Evolutionary conservation across 2,113 vertebrate genomes (phyloP).

Genomic region (Galbula dea): DNA sequence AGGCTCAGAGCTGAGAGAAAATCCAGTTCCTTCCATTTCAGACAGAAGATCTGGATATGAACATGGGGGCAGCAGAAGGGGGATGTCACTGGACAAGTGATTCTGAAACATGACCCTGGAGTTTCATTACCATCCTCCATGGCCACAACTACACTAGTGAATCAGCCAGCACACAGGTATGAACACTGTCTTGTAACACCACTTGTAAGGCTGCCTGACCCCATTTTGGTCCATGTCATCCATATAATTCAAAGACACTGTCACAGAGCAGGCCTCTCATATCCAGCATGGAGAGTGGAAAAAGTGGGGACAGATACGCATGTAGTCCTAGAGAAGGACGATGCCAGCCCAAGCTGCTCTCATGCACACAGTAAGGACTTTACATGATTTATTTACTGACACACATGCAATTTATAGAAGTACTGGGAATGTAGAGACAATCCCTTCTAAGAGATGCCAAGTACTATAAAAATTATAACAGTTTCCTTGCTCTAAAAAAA

Average conservation of each 20-base stretch:
- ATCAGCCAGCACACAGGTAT: not conserved
- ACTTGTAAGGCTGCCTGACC: rapidly evolving
- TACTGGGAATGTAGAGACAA: not conserved
- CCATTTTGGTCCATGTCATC: not conserved
- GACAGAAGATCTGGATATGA: not conserved
- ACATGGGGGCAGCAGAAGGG: not conserved
- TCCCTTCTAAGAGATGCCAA: not conserved
- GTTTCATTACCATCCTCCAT: rapidly evolving
- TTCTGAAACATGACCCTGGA: not conserved
- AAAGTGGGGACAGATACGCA: rapidly evolving
- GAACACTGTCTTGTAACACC: not conserved
- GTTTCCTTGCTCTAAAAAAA: constrained; percentile 16
- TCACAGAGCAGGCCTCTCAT: not conserved
- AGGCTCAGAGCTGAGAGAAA: not conserved
- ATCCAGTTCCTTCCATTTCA: not conserved
- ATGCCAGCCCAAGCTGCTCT: not conserved
- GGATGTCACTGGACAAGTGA: not conserved
- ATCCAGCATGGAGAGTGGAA: not conserved
- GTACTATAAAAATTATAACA: not conserved
- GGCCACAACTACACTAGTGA: not conserved
- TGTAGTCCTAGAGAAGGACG: not conserved
- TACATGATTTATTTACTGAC: not conserved
- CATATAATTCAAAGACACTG: not conserved
- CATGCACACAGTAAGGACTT: not conserved
- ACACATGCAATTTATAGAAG: not conserved